Base-by-base conservation (phyloP, 1,140 invertebrate genomes). In the Physella acuta region DNA sequence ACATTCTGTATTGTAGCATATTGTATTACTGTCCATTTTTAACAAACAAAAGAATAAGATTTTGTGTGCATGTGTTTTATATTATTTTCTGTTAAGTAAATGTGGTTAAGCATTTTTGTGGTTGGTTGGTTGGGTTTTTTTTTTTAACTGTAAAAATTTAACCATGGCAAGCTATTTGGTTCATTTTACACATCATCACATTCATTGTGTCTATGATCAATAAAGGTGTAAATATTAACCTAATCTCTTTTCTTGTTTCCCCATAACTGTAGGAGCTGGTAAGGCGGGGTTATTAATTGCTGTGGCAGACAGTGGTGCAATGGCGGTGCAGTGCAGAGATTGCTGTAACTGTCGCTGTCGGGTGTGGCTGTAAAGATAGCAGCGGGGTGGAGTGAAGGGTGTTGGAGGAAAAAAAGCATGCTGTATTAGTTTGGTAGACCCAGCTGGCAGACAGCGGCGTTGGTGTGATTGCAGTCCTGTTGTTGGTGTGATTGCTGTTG, bases 261-360 rank as follows among this genome's bases (percentile, higher is more conserved):
- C 70, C 67, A 64, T 72, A 24, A 67, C 69, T 75, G 72, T 77
- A 77, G 75, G 75, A 72, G 75, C 73, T 63, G 75, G 70, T 71
- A 75, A 64, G 58, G 37, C 28, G 70, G 70, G 70, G 63, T 71
- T 53, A 33, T 70, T 67, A 68, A 36, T 59, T 65, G 71, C 71
- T 72, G 74, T 71, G 53, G 73, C 73, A 69, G 73, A 68, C 60
- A 58, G 68, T 64, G 49, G 36, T 69, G 68, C 53, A 55, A 66
- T 61, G 62, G 36, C 37, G 28, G 70, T 62, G 53, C 64, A 66
- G 51, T 71, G 70, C 67, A 55, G 69, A 53, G n/a, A 68, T 69
- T 26, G 60, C 65, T 31, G 68, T 60, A 28, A 58, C 55, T 30
- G 36, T 60, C 17, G 39, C 60, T 60, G 69, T 58, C 36, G 59